Evolutionary conservation across 2,888 invertebrate species (phyloP), one percentile per base, ranked within the genome.

Genomic region (Watsonalla cultraria): DNA sequence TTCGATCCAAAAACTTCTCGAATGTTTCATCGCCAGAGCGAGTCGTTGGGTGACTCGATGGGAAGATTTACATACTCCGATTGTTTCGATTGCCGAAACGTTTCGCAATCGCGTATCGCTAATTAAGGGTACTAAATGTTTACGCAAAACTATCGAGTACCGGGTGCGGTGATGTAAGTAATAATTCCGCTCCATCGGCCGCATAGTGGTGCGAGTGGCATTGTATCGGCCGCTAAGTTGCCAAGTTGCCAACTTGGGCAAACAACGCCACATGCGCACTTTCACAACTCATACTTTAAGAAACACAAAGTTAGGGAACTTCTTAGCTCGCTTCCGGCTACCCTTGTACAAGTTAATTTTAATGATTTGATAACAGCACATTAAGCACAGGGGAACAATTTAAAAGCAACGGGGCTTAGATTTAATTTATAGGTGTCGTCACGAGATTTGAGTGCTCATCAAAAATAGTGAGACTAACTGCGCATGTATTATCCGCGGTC

Each of bases 261-360:
- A 49, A 49, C 49, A 49, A 49, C 49, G 7, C 49, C 49, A 15
- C 37, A 35, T 49, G 49, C 34, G 24, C 46, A 13, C 37, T 14
- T 47, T 46, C 15, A 13, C 47, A 47, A 49, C 37, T 37, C 49
- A 49, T 42, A 42, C 42, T 42, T 42, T 42, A 42, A 42, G 42
- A 42, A 42, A 42, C 11, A 42, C 42, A 42, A 42, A 42, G 42
- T 42, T 42, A 5, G 42, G 42, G 11, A 42, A 11, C 42, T 11
- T 42, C 42, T 42, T 42, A 42, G 11, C 42, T 8, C 42, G 37
- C 9, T 42, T 8, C 42, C 42, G 42, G 42, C 5, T 42, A 42
- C 11, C 55, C 58, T 61, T 58, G 47, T 53, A 64, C 55, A 56
- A 48, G 58, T 64, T 58, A 45, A 50, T 57, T 46, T 54, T 49